Evolutionary conservation across 2,888 invertebrate genomes (phyloP).

Genomic region (Coelogynopora nodosa): DNA sequence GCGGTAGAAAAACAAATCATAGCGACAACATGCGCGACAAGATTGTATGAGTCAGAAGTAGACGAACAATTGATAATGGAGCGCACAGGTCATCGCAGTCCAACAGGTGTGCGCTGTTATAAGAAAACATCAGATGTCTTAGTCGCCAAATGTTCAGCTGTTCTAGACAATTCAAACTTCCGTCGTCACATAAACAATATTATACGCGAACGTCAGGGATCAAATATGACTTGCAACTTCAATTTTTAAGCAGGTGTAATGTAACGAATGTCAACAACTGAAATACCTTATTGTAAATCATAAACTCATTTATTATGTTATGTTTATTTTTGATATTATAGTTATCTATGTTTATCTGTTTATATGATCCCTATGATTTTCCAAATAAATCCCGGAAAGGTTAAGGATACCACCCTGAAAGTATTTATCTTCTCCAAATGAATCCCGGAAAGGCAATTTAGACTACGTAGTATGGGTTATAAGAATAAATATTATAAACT

Average conservation of each 20-base stretch:
- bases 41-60: not conserved
- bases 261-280: not conserved
- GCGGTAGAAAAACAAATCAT: not conserved
- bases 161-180: not conserved
- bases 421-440: not conserved
- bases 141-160: not conserved
- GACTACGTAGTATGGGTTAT: not conserved
- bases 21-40: not conserved
- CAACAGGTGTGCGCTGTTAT: not conserved
- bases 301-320: not conserved
- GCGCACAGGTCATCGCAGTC: not conserved
- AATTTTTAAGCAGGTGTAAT: not conserved
- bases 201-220: not conserved
- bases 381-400: not conserved
- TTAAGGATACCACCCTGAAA: not conserved
- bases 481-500: no score
- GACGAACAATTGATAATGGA: not conserved
- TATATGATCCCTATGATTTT: not conserved
- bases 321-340: not conserved
- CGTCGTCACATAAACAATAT: not conserved
- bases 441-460: not conserved
- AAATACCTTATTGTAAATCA: not conserved
- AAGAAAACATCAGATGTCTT: not conserved
- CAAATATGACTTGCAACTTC: not conserved
- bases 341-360: not conserved